Conservation (phyloP, 2,113 vertebrate species). For the Passer domesticus region DNA sequence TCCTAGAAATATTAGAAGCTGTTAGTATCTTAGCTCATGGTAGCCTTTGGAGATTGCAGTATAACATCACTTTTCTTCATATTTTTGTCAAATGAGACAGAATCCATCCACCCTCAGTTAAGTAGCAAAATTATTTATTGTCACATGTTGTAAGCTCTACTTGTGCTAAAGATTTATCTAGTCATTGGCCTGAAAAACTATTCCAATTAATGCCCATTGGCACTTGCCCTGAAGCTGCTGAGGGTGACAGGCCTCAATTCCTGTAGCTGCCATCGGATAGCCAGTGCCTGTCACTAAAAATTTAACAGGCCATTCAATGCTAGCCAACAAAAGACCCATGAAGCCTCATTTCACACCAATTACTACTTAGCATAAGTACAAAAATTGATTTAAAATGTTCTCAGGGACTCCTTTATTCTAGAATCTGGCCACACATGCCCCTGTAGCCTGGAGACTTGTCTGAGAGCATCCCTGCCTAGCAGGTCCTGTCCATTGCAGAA, state of each 20-base stretch:
- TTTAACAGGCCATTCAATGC: constrained; percentile 24
- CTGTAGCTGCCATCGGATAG: neutral
- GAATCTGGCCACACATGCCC: neutral
- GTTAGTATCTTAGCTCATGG: neutral
- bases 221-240: neutral
- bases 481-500: accelerated
- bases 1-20: neutral
- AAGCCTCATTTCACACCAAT: constrained; percentile 40
- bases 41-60: neutral
- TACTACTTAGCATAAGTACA: constrained; percentile 11
- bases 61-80: neutral
- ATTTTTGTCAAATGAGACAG: neutral
- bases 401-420: neutral
- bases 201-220: neutral
- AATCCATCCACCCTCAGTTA: neutral
- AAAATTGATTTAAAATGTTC: neutral
- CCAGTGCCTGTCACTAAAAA: neutral
- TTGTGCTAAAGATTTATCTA: constrained; percentile 29
- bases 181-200: neutral
- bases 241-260: neutral
- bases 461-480: neutral
- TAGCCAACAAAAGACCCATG: constrained; percentile 31
- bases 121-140: neutral
- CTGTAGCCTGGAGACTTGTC: neutral
- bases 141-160: neutral